phyloP scores from a whole-genome alignment of 1,140 invertebrate species.

The Zaprionus nigranus region DNA sequence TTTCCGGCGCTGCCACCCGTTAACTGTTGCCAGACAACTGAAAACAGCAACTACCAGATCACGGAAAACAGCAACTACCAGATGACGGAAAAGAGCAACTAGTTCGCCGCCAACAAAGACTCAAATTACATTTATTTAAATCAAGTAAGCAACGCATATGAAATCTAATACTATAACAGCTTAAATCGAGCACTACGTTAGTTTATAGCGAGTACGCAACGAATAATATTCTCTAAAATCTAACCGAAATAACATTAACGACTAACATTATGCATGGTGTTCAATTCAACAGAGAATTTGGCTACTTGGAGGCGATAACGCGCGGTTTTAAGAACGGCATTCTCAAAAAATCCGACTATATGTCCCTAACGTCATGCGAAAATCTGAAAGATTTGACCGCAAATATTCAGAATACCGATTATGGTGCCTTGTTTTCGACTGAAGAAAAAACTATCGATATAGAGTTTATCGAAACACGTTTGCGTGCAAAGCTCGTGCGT shows the following conservation, averaged over 20 bases:
- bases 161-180: neutral
- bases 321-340: conserved; percentile 99
- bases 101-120: conserved; percentile 3
- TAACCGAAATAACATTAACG: neutral
- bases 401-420: conserved; percentile 99
- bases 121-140: neutral
- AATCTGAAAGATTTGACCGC: conserved; percentile 99
- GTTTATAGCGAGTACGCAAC: neutral
- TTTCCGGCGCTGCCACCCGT: conserved; percentile 2
- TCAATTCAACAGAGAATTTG: conserved; percentile 94
- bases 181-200: neutral
- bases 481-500: conserved; percentile 98
- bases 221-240: neutral
- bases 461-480: conserved; percentile 97
- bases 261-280: conserved; percentile 41
- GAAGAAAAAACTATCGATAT: conserved; percentile 98
- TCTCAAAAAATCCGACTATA: conserved; percentile 97
- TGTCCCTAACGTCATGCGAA: conserved; percentile 99
- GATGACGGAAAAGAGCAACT: neutral
- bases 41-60: neutral
- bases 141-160: neutral
- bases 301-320: conserved; percentile 98
- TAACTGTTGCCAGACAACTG: neutral
- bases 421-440: conserved; percentile 98
- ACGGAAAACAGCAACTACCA: conserved; percentile 1